Evolutionary conservation across 2,888 invertebrate species (phyloP).

Genomic region (Sisyra nigra): DNA sequence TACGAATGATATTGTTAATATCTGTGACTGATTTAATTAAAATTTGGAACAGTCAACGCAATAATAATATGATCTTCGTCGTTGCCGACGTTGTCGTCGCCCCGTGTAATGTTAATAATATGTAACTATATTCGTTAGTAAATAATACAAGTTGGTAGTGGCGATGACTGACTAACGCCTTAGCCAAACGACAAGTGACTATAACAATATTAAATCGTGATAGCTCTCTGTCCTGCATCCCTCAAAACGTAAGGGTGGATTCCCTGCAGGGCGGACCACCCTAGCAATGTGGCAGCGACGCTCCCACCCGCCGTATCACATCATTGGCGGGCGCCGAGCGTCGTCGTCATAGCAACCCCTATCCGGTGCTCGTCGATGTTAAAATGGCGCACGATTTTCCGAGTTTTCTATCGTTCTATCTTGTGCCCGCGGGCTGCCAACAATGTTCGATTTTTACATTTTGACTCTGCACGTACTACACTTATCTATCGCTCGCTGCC

Average conservation of each 20-base stretch:
- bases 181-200: slow-evolving; percentile 31
- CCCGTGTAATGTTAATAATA: background rate
- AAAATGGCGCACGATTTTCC: slow-evolving; percentile 22
- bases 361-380: slow-evolving; percentile 19
- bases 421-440: slow-evolving; percentile 15
- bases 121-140: background rate
- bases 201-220: slow-evolving; percentile 33
- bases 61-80: slow-evolving; percentile 5
- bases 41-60: slow-evolving; percentile 22
- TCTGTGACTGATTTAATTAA: slow-evolving; percentile 32
- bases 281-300: slow-evolving; percentile 9
- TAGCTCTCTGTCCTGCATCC: slow-evolving; percentile 26
- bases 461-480: slow-evolving; percentile 16
- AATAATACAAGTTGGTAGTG: background rate
- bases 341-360: slow-evolving; percentile 30
- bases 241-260: slow-evolving; percentile 21
- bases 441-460: slow-evolving; percentile 29
- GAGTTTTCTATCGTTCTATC: background rate
- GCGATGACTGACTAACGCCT: slow-evolving; percentile 29
- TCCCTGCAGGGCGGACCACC: slow-evolving; percentile 25
- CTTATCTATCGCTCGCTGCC: background rate
- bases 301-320: slow-evolving; percentile 11
- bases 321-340: slow-evolving; percentile 22
- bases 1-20: slow-evolving; percentile 29
- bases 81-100: background rate